phyloP scores from a whole-genome alignment of 2,888 invertebrate genomes.

The Scaptomyza reducta region DNA sequence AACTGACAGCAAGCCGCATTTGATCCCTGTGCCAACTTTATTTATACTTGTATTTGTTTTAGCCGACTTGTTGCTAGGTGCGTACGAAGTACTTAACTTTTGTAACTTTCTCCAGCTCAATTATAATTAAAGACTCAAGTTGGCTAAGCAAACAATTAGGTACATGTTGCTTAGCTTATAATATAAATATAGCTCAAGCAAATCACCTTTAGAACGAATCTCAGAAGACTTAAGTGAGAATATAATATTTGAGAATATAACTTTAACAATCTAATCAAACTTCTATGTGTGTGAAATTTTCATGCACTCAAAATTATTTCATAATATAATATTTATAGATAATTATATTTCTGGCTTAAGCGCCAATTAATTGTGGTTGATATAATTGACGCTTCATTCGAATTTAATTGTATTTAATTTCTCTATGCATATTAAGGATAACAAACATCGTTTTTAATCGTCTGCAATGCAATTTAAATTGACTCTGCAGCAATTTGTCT shows the following conservation, averaged over 20 bases:
- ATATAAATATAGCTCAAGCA: background rate
- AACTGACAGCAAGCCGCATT: conserved; percentile 1
- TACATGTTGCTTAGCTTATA: background rate
- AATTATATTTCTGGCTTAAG: background rate
- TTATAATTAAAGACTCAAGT: conserved; percentile 46
- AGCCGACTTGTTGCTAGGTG: conserved; percentile 47
- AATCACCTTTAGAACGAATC: background rate
- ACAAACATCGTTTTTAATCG: background rate
- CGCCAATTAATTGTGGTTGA: background rate
- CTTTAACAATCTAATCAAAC: background rate
- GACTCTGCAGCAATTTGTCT: background rate
- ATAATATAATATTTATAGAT: background rate
- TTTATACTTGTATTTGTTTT: conserved; percentile 29
- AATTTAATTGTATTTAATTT: background rate
- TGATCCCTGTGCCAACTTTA: background rate
- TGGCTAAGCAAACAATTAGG: conserved; percentile 4
- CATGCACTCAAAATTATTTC: no score
- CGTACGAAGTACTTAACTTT: conserved; percentile 13
- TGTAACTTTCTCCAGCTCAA: conserved; percentile 37
- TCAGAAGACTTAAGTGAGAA: background rate
- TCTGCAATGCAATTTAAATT: no score
- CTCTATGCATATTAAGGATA: background rate
- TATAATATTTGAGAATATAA: background rate
- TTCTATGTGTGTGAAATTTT: no score
- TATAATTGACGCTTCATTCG: background rate